These are phyloP conservation scores for Leistus spinibarbis DNA, from an alignment of 2,888 invertebrate species.

Conservation along the genomic window DNA sequence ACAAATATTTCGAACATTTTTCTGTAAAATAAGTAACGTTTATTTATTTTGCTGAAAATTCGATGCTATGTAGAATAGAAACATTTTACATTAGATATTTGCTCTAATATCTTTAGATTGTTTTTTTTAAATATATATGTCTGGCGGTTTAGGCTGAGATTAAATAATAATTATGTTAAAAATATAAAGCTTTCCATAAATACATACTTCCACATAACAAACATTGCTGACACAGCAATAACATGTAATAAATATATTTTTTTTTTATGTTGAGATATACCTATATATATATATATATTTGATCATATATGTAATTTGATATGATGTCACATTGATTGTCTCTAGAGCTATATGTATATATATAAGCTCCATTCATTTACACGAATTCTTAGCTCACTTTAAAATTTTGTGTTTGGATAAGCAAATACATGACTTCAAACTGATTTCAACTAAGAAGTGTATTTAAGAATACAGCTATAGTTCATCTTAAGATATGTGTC, in stretches of 20 bases:
- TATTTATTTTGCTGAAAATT: constrained; percentile 11
- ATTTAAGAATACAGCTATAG: constrained; percentile 6
- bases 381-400: too few relatives aligned
- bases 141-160: background rate
- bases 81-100: background rate
- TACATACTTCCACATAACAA: constrained; percentile 38
- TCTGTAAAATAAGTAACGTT: constrained; percentile 20
- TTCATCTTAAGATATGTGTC: constrained; percentile 18
- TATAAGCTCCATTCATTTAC: too few relatives aligned
- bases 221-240: constrained; percentile 47
- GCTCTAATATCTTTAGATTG: background rate
- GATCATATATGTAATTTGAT: too few relatives aligned
- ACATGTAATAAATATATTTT: constrained; percentile 43
- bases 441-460: constrained; percentile 44
- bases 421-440: constrained; percentile 37
- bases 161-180: background rate
- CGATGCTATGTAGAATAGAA: constrained; percentile 31
- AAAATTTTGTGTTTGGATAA: constrained; percentile 49
- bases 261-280: constrained; percentile 13
- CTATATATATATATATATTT: too few relatives aligned
- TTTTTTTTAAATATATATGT: background rate
- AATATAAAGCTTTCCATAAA: constrained; percentile 33
- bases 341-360: constrained; percentile 50
- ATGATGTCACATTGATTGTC: constrained; percentile 54
- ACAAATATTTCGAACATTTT: constrained; percentile 25